Evolutionary conservation across 2,888 invertebrate species (phyloP).

Genomic region (Neoaliturus tenellus): DNA sequence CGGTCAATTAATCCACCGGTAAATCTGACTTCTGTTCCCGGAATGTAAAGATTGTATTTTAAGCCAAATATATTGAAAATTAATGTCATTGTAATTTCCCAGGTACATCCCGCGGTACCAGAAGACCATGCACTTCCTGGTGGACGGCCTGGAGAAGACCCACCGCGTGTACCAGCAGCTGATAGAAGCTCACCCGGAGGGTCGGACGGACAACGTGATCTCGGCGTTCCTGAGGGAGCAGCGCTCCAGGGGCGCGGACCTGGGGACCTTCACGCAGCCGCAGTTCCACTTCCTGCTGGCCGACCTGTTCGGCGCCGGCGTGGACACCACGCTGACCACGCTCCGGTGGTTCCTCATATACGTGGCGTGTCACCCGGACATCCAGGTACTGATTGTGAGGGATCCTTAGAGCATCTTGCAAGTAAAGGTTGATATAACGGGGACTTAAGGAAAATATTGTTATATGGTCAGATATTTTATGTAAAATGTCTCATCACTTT

Average conservation of each 20-base stretch:
- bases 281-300: slow-evolving; percentile 86
- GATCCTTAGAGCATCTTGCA: no score
- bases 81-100: no score
- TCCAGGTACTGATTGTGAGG: slow-evolving; percentile 76
- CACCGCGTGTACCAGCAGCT: slow-evolving; percentile 84
- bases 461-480: no score
- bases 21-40: no score
- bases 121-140: slow-evolving; percentile 79
- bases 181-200: slow-evolving; percentile 76
- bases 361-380: slow-evolving; percentile 81
- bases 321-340: slow-evolving; percentile 89
- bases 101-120: slow-evolving; percentile 80
- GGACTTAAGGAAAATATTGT: no score
- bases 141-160: slow-evolving; percentile 83
- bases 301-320: slow-evolving; percentile 90
- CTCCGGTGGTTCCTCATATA: slow-evolving; percentile 89
- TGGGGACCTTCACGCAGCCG: slow-evolving; percentile 77
- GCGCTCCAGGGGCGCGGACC: slow-evolving; percentile 69
- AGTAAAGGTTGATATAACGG: no score
- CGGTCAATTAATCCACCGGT: no score
- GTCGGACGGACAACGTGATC: slow-evolving; percentile 57
- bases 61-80: no score
- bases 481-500: no score
- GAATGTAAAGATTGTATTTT: no score
- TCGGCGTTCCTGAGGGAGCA: slow-evolving; percentile 60